Evolutionary conservation across 1,140 invertebrate genomes (phyloP).

Genomic region (Nephila pilipes): DNA sequence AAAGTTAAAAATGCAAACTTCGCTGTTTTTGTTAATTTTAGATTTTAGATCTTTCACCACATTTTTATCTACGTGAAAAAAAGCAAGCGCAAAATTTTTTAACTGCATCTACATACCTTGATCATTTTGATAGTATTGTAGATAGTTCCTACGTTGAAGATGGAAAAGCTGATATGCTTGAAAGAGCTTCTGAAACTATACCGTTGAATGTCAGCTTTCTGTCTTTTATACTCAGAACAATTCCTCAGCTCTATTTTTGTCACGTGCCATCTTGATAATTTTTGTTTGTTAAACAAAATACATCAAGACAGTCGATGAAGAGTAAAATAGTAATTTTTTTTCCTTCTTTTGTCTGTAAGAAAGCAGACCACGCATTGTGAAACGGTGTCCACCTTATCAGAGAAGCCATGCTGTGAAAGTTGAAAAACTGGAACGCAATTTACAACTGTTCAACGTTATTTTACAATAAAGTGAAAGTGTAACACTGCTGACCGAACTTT

Average conservation of each 20-base stretch:
- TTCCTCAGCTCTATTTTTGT: not conserved
- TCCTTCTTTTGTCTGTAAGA: not conserved
- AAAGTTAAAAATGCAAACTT: too few relatives aligned
- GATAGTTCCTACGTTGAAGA: not conserved
- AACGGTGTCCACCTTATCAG: not conserved
- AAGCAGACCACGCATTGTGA: not conserved
- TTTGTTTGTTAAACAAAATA: conserved; percentile 8
- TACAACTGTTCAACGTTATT: not conserved
- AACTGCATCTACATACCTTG: not conserved
- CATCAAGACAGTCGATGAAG: not conserved
- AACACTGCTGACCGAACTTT: conserved; percentile 1
- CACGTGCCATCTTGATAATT: conserved; percentile 25
- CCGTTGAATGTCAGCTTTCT: not conserved
- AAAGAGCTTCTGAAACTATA: not conserved
- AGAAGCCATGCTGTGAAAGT: not conserved
- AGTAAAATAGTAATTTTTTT: not conserved
- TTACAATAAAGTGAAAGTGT: not conserved
- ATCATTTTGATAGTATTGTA: not conserved
- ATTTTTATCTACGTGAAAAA: too few relatives aligned
- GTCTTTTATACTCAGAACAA: not conserved
- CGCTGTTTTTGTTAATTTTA: too few relatives aligned
- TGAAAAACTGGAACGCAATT: conserved; percentile 27
- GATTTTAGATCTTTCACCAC: too few relatives aligned
- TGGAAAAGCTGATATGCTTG: not conserved
- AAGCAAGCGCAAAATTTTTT: not conserved